A percentile compares a stretch with the other conserved stretches of the same genome.
Evolutionary conservation across 1,140 invertebrate species (phyloP).

Genomic region (Tetragnatha versicolor): DNA sequence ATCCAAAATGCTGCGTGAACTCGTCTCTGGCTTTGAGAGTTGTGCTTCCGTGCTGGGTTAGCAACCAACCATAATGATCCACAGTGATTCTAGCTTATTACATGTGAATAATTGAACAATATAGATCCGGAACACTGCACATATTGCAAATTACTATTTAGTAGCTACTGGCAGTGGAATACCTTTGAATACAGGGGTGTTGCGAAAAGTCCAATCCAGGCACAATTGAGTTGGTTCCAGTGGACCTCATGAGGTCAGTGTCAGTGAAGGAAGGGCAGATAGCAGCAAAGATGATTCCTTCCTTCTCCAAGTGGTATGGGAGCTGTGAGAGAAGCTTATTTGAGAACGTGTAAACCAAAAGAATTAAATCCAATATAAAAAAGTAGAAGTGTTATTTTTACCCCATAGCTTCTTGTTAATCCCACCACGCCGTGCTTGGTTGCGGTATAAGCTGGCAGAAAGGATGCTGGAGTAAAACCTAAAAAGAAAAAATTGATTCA

Average conservation of each 20-base stretch:
- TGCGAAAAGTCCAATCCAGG: background rate
- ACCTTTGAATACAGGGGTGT: background rate
- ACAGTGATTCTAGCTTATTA: no score
- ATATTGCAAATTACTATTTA: no score
- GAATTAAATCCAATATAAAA: background rate
- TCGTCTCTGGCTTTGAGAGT: no score
- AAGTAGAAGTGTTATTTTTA: background rate
- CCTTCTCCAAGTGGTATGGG: slow-evolving; percentile 18
- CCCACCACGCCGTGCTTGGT: slow-evolving; percentile 79
- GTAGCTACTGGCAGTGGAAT: no score
- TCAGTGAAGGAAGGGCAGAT: slow-evolving; percentile 8
- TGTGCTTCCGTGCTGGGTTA: no score
- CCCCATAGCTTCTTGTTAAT: slow-evolving; percentile 74
- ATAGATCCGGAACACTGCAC: no score
- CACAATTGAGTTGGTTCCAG: background rate
- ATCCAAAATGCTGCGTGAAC: no score
- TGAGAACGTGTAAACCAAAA: background rate
- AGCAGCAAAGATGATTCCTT: slow-evolving; percentile 27
- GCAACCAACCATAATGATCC: no score
- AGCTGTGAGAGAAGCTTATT: background rate
- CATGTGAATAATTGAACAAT: no score
- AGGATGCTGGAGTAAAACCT: slow-evolving; percentile 2
- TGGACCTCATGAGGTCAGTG: background rate
- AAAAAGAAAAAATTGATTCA: background rate
- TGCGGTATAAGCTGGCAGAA: slow-evolving; percentile 75